Evolutionary conservation across 2,888 invertebrate species (phyloP).

Genomic region (Aromia moschata): DNA sequence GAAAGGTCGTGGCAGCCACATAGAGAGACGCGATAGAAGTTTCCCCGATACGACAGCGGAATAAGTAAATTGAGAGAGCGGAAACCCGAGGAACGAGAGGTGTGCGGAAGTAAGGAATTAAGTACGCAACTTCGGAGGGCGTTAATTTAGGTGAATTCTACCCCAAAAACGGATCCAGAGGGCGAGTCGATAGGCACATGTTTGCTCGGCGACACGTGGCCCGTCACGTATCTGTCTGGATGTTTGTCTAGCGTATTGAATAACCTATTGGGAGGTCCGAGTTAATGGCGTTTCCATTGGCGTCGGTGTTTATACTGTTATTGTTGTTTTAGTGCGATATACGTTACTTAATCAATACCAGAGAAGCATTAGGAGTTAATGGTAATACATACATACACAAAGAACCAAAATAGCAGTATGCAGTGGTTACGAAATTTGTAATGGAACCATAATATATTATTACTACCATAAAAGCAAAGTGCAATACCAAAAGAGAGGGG

Average conservation of each 20-base stretch:
- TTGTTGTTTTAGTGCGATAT: no score
- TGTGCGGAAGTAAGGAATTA: conserved; percentile 32
- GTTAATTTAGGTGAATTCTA: conserved; percentile 29
- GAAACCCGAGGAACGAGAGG: conserved; percentile 12
- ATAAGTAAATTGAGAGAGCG: conserved; percentile 14
- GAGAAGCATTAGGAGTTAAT: no score
- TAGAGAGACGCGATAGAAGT: neutral
- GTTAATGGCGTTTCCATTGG: no score
- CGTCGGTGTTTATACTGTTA: no score
- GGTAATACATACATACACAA: no score
- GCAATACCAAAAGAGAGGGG: no score
- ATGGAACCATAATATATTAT: no score
- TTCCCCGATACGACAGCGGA: conserved; percentile 16
- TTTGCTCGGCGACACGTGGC: conserved; percentile 3
- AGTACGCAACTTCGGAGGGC: conserved; percentile 28
- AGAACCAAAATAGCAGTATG: no score
- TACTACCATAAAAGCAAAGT: no score
- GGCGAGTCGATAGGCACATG: conserved; percentile 13
- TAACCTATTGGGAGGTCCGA: conserved; percentile 16
- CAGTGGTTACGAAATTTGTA: no score
- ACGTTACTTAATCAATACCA: no score
- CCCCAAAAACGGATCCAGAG: conserved; percentile 6
- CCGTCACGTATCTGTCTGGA: conserved; percentile 2
- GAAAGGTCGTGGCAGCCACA: neutral
- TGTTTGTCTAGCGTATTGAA: conserved; percentile 14